Base-by-base conservation (phyloP, 2,797 vertebrate species). In the Typhlichthys eigenmanni region DNA sequence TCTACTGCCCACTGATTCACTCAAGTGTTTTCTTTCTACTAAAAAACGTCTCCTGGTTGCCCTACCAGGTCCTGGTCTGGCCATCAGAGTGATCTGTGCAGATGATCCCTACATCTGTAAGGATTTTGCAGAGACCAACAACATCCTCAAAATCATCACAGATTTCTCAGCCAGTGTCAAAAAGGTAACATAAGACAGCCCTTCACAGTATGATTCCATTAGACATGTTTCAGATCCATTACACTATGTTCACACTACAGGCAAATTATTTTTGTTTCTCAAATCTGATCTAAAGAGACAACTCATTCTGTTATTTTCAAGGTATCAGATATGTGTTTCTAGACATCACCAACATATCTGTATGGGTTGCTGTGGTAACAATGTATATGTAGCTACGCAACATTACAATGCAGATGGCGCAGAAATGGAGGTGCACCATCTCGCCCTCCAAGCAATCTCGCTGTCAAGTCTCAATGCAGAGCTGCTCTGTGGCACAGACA, bases 161-260 rank as follows among this genome's bases (percentile, higher is more conserved):
- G 98, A 99, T 85, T 98, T 98, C 87, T 99, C 98, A 68, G 95
- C 97, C 19, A 99, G 96, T 66, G 93, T 99, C 89, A 99, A 98
- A 92, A 99, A 98, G 94, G 97, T 98, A 85, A 83, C 83, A 68
- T 48, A 11, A 29, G 16, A 58, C 55, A n/a, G 13, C 2, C 2
- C 49, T n/a, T 24, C 3, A 24, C 24, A 3, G 24, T 24, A 24
- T 24, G 24, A 24, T n/a, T 16, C 16, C 12, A 13, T 56, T 17
- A 13, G 34, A 57, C 34, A 5, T 38, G 34, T 38, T 1, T 5
- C 34, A 38, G 5, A 38, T 38, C 52, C 13, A 34, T 8, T 47
- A 51, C 11, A 4, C 60, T n/a, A 12, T 48, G 62, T 7, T 9
- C 6, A 19, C 19, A 19, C 19, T 19, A 19, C 19, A 19, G 19